Base-by-base conservation (phyloP, 2,113 vertebrate species). In the Cervus canadensis region DNA sequence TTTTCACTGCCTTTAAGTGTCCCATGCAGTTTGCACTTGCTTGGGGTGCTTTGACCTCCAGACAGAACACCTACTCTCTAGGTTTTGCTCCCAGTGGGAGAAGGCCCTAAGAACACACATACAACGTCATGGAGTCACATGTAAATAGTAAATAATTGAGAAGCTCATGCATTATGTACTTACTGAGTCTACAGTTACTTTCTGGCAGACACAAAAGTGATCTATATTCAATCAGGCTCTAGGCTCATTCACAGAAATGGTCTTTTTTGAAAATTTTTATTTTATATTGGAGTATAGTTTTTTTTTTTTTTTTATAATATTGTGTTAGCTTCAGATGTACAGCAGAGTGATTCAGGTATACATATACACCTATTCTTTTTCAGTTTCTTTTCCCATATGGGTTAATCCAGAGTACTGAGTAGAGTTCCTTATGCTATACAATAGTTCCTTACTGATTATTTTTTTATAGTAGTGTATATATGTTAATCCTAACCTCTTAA, bases 71-170 rank as follows among this genome's bases (percentile, higher is more conserved):
- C 45, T 19, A 11, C 28, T 67, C 43, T 93, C 84, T 45, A 7
- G 15, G 10, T 62, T 52, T 88, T 86, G 48, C 45, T 96, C 67
- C 67, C 56, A 87, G 82, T 23, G 43, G 67, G 28, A 76, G 40
- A 54, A 36, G 64, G 82, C 81, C 62, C n/a, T 25, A 59, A 92
- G 81, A 79, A 90, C 59, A 90, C 11, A 40, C 45, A 12, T 25
- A 54, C 43, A 71, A 78, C 3, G 2, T 59, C 81, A 52, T 10
- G 0, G 92, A 96, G 56, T 95, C 88, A 56, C 67, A 74, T 40
- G 67, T 13, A 28, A 52, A 82, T 16, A n/a, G 89, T 97, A 81
- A 97, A 98, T 98, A 98, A 98, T 93, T 96, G 57, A 98, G 95
- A 89, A 91, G 67, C 91, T 97, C 59, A 6, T 97, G 19, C 89